A percentile compares a stretch with the other conserved stretches of the same genome.
Evolutionary conservation across 2,888 invertebrate species (phyloP).

Genomic region (Phlogophora meticulosa): DNA sequence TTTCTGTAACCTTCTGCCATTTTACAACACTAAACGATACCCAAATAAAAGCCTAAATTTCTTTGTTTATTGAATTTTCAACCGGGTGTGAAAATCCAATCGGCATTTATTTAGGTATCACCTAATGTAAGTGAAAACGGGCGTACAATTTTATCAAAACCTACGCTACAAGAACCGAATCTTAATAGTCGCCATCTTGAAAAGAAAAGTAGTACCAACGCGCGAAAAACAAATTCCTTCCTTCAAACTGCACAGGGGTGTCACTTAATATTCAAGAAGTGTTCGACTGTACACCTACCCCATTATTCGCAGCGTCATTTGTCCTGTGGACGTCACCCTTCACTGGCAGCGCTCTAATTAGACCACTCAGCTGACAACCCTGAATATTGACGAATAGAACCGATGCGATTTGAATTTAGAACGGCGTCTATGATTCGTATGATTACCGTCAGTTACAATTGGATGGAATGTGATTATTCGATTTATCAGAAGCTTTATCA

Average conservation of each 20-base stretch:
- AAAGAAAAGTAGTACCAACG: constrained; percentile 10
- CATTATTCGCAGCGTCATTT: constrained; percentile 75
- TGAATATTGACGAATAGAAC: constrained; percentile 67
- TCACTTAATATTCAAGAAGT: constrained; percentile 61
- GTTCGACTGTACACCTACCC: constrained; percentile 47
- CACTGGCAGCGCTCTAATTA: constrained; percentile 76
- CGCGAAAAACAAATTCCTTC: constrained; percentile 22
- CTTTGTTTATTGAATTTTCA: too few species aligned
- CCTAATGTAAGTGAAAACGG: too few species aligned
- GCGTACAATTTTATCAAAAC: too few species aligned
- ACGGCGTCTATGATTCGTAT: constrained; percentile 41
- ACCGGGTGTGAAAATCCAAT: too few species aligned
- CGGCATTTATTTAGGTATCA: too few species aligned
- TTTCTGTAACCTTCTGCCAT: too few species aligned
- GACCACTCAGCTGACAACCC: constrained; percentile 65
- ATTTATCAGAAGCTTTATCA: background rate
- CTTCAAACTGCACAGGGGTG: constrained; percentile 44
- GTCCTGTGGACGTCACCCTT: constrained; percentile 69
- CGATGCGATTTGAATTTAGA: constrained; percentile 63
- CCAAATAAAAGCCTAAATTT: too few species aligned
- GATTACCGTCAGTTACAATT: constrained; percentile 14
- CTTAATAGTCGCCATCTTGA: background rate
- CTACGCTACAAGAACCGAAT: too few species aligned
- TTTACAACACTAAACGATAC: too few species aligned
- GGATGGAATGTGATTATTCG: background rate